A percentile compares a stretch with the other conserved stretches of the same genome.
Evolutionary conservation across 2,888 invertebrate genomes (phyloP).

Genomic region (Heliconius ismenius): DNA sequence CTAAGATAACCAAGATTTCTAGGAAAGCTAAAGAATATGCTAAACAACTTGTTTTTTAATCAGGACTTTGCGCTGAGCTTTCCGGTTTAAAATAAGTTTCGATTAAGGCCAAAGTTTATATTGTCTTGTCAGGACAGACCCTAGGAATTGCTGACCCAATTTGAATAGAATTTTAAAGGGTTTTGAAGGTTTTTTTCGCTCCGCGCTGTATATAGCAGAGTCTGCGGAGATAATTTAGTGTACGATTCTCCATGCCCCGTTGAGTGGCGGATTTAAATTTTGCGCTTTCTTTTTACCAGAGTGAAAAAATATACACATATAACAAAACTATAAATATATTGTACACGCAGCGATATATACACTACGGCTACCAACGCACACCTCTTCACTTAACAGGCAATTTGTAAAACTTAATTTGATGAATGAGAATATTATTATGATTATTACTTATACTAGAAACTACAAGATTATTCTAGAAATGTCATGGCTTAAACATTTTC

Average conservation of each 20-base stretch:
- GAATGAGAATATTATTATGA: too few relatives aligned
- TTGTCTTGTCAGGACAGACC: not conserved
- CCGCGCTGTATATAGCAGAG: not conserved
- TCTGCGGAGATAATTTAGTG: too few relatives aligned
- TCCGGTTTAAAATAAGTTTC: slow-evolving; percentile 15
- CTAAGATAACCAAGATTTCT: not conserved
- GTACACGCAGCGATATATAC: too few relatives aligned
- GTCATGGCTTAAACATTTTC: slow-evolving; percentile 22
- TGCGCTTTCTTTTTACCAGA: too few relatives aligned
- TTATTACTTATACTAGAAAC: not conserved
- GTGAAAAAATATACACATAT: too few relatives aligned
- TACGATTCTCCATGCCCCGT: too few relatives aligned
- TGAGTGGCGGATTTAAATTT: too few relatives aligned
- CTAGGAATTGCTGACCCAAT: not conserved
- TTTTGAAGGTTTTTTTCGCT: not conserved
- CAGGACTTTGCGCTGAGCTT: slow-evolving; percentile 12
- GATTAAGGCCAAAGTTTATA: slow-evolving; percentile 14
- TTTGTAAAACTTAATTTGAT: too few relatives aligned
- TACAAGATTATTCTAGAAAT: slow-evolving; percentile 4
- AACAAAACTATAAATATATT: too few relatives aligned
- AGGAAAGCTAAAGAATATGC: slow-evolving; percentile 11
- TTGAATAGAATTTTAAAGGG: not conserved
- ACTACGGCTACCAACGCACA: too few relatives aligned
- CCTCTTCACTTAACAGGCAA: too few relatives aligned
- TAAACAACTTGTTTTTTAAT: slow-evolving; percentile 8